Evolutionary conservation across 2,113 vertebrate species (phyloP), one percentile per base, ranked within the genome.

Genomic region (Erythrocercus mccallii): DNA sequence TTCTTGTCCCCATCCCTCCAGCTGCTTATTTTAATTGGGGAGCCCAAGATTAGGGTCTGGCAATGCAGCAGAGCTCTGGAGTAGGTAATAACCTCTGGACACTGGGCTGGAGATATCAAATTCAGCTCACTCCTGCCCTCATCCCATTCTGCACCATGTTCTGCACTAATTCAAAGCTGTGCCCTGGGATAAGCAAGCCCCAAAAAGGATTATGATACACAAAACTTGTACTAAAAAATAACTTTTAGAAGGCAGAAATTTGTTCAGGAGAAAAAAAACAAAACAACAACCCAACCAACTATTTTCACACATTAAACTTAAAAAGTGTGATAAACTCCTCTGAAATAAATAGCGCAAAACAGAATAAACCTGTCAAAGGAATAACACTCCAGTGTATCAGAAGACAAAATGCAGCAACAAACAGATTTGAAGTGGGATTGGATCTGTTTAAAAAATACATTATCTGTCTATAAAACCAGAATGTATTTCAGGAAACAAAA

Each of bases 351-450:
- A 95, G 90, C 60, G 12, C 19, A 37, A 83, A 54, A 35, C 92
- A 95, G 93, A 97, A 97, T 96, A 97, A 97, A 97, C 81, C 95
- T 97, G 96, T 97, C 97, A 97, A 93, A 96, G 53, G 47, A 95
- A 88, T 94, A 95, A 83, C 88, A 85, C 96, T 92, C 45, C 81
- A 90, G 83, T 11, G 64, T 74, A 88, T 94, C 27, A 20, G 82
- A 97, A 97, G 94, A 96, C 48, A 84, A 96, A 97, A 95, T 74
- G 88, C 76, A 96, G 82, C 85, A 96, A 96, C 86, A 97, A 96
- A 95, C 73, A 96, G 64, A 95, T 91, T 17, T 86, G 86, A 96
- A 81, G 60, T 40, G 81, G 71, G 87, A 96, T 88, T 91, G 93
- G 77, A 88, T 96, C 92, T 97, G 86, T 96, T 97, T 96, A 96